Base-by-base conservation (phyloP, 2,113 vertebrate species). In the Pelecanus crispus region DNA sequence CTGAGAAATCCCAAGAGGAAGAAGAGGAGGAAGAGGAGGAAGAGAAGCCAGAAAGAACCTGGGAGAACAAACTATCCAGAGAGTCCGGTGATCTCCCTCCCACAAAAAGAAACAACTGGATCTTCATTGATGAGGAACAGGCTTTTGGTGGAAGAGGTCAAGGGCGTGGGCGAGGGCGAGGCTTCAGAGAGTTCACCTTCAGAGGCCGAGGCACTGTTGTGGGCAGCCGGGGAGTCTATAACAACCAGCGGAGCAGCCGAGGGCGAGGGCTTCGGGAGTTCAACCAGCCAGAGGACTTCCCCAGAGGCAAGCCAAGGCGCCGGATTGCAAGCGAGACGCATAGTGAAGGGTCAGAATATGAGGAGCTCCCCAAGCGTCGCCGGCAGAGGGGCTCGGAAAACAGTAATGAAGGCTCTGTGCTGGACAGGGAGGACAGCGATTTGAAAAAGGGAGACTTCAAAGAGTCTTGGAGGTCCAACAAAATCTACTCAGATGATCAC, bases 121-220 rank as follows among this genome's bases (percentile, higher is more conserved):
- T 99, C 89, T 99, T 99, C 66, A 99, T 99, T 2, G 99, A 99
- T 14, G 99, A 99, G 97, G 99, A 99, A 9, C 99, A 99, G 81
- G 99, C 99, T 21, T 99, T 99, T 3, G 99, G 99, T 42, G 98
- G 98, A 20, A 97, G 99, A 81, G 99, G 98, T n/a, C 98, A 98
- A 14, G 98, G 98, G 18, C 98, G 99, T 44, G 98, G 99, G 13
- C 98, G 99, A 2, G 98, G 99, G 21, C 97, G 99, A 12, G 99
- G 99, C 42, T 99, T 99, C 95, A 95, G 99, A 80, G 99, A 99
- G 55, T 99, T 99, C 79, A 98, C 96, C 45, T 99, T 99, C 53
- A 97, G 99, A 14, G 99, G 99, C 17, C 98, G 99, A 82, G 97
- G 98, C 13, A 42, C 89, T 0, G 77, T 94, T 3, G 97, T 94